Conservation (phyloP, 2,888 invertebrate species). For the Lasiommata megera region DNA sequence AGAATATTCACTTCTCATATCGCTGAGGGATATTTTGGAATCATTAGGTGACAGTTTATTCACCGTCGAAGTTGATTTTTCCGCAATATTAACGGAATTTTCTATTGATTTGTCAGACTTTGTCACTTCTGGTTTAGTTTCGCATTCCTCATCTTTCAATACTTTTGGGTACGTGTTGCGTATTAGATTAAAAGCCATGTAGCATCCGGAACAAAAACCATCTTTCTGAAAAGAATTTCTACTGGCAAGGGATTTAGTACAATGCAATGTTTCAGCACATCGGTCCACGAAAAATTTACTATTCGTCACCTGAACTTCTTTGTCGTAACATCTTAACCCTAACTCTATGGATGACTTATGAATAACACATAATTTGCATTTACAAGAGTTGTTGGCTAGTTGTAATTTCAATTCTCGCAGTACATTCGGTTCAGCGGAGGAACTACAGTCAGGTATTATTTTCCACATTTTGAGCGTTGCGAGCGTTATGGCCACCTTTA, state of each 20-base stretch:
- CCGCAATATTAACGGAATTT: constrained; percentile 30
- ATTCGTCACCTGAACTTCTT: constrained; percentile 17
- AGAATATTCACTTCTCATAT: constrained; percentile 25
- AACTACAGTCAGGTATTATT: constrained; percentile 18
- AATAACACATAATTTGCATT: constrained; percentile 37
- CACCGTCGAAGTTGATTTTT: constrained; percentile 44
- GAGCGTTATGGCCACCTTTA: neutral
- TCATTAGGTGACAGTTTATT: constrained; percentile 26
- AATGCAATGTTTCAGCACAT: neutral
- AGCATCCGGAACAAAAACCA: constrained; percentile 50
- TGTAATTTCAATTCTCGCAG: constrained; percentile 50
- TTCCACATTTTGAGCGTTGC: constrained; percentile 24
- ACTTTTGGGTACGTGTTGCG: constrained; percentile 40
- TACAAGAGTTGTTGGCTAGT: constrained; percentile 51
- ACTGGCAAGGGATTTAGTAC: neutral
- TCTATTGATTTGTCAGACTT: constrained; percentile 47
- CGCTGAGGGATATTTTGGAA: constrained; percentile 19
- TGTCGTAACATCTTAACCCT: neutral
- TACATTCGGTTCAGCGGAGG: constrained; percentile 45
- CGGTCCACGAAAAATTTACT: neutral
- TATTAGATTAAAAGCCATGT: constrained; percentile 44
- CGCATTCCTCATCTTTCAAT: constrained; percentile 56
- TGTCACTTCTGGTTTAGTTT: constrained; percentile 41
- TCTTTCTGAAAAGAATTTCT: constrained; percentile 30
- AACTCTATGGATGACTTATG: constrained; percentile 4